Evolutionary conservation across 2,797 vertebrate species (phyloP).

Genomic region (Crocidura indochinensis): DNA sequence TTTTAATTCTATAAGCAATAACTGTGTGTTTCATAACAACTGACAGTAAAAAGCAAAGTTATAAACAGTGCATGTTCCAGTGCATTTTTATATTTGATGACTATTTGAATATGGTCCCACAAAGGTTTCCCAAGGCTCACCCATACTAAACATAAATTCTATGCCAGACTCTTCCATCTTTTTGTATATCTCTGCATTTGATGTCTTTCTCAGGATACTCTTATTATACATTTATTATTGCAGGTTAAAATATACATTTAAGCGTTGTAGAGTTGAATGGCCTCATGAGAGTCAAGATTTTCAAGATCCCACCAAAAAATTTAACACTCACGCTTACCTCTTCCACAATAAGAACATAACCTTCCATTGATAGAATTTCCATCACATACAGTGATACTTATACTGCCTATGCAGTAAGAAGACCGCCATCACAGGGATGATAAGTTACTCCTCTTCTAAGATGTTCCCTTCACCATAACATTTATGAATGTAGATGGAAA

Average conservation of each 20-base stretch:
- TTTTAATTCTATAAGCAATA: constrained; percentile 6
- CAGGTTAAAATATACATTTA: neutral
- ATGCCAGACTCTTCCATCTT: rapidly evolving
- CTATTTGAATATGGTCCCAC: neutral
- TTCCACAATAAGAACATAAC: neutral
- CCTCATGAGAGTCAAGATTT: neutral
- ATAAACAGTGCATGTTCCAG: neutral
- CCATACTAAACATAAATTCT: too few relatives aligned
- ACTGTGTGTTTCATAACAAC: constrained; percentile 6
- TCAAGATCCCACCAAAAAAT: neutral
- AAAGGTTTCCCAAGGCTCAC: neutral
- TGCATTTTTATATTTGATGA: neutral
- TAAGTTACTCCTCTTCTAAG: neutral
- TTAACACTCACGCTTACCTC: neutral
- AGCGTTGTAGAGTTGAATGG: neutral
- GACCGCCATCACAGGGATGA: neutral
- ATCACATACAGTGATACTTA: too few relatives aligned
- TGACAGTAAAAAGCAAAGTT: neutral
- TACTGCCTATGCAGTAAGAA: neutral
- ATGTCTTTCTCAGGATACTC: neutral
- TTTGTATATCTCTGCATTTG: neutral
- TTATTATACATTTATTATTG: neutral
- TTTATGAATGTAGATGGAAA: too few relatives aligned
- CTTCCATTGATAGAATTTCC: neutral
- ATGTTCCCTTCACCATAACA: neutral